Base-by-base conservation (phyloP, 2,113 vertebrate genomes). In the Hassar affinis region DNA sequence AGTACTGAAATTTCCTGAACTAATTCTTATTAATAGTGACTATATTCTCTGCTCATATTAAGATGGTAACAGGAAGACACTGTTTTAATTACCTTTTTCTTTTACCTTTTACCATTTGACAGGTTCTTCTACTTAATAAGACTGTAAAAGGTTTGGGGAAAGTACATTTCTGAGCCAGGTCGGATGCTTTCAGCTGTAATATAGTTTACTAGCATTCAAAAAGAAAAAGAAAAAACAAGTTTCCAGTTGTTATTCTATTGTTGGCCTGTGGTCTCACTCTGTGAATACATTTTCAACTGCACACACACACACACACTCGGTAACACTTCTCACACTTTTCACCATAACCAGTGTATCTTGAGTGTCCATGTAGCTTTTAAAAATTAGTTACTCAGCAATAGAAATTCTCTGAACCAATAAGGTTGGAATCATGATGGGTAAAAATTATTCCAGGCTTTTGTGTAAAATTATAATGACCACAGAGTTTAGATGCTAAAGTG, bases 231-330 rank as follows among this genome's bases (percentile, higher is more conserved):
- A 38, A 38, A 22, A 62, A 83, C 56, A 74, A 47, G n/a, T 76
- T 76, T 76, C 56, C 71, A 76, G 30, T 62, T 47, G 80, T 82
- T 81, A 56, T 74, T 62, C 81, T 71, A 54, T 56, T 71, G 64
- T 81, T 81, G 64, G 51, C 38, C 64, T 76, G 71, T 51, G 42
- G 30, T 64, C 57, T 76, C 45, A 52, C 18, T 62, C 81, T 76
- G 71, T 35, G 57, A 76, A 83, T 61, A 61, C 69, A 62, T 81
- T 72, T 66, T 56, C 33, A 18, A 71, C 82, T 30, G 56, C 51
- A 77, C 61, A 56, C 49, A 72, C 66, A 69, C 51, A 69, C 82
- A 27, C 62, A 33, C 64, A 72, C 54, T 51, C 64, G 57, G 42
- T 75, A n/a, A 42, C 10, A 18, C 45, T 56, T 78, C 47, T 66